Conservation (phyloP, 2,888 invertebrate species). For the Sminthurinus aureus region DNA sequence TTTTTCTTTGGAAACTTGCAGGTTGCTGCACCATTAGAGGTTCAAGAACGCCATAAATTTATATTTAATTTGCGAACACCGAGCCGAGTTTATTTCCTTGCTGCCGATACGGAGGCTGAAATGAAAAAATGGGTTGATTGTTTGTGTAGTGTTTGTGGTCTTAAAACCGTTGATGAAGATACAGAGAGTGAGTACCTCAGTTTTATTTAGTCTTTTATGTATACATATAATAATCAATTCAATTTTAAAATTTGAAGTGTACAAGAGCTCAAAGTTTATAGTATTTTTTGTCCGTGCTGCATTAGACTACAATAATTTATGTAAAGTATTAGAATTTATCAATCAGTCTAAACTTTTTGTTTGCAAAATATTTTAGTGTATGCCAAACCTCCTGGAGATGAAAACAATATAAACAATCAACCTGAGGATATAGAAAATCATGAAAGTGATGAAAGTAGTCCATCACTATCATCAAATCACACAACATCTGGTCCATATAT, state of each 20-base stretch:
- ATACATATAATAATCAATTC: neutral
- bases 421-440: conserved; percentile 42
- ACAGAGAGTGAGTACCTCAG: conserved; percentile 37
- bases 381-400: conserved; percentile 15
- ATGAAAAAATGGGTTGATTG: conserved; percentile 97
- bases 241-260: neutral
- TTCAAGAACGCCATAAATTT: conserved; percentile 71
- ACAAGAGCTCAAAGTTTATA: neutral
- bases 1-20: conserved; percentile 20
- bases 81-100: conserved; percentile 88
- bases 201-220: neutral
- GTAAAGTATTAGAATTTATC: neutral
- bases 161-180: conserved; percentile 57
- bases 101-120: conserved; percentile 88
- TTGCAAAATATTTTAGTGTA: conserved; percentile 16
- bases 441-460: conserved; percentile 57
- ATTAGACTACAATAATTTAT: no score
- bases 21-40: conserved; percentile 41
- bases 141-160: conserved; percentile 73
- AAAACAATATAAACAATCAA: conserved; percentile 20
- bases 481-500: conserved; percentile 80
- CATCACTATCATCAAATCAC: conserved; percentile 61
- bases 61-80: conserved; percentile 92
- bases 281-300: neutral
- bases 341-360: neutral